Base-by-base conservation (phyloP, 2,888 invertebrate genomes). In the Torymus aiolomorphi region DNA sequence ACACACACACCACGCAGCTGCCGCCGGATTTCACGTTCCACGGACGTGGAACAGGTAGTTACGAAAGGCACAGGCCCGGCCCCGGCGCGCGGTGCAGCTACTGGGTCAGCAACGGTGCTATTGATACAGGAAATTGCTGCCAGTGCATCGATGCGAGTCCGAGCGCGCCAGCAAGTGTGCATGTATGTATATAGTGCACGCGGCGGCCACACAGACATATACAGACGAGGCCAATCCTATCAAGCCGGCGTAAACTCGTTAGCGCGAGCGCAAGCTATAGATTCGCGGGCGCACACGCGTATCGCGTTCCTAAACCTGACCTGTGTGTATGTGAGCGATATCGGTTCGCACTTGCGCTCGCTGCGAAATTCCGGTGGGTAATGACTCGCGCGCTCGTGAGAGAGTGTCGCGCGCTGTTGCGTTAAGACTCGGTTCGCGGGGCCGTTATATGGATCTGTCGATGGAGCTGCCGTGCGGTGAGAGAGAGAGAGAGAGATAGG, bases 71-170 rank as follows among this genome's bases (percentile, higher is more conserved):
- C 42, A 42, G 51, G 49, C 20, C 42, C 13, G 42, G 62, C 13
- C 62, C 4, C 24, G 4, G 14, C 24, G 4, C 24, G 4, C 18
- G 10, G 11, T 13, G 10, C 61, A 18, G 18, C 63, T 49, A 65
- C 70, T 77, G 49, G 76, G 76, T 76, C 80, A 71, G 63, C 66
- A 62, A 52, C 71, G 63, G 81, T 61, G 76, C 20, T 75, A 82
- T 82, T 82, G 82, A 82, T 80, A 82, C 80, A 80, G 82, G 80
- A 82, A 82, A 82, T 80, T 82, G 74, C 66, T 61, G 78, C 63
- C 51, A 62, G 70, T 74, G 66, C 79, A 76, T 79, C 79, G 70
- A 79, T 79, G 79, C 76, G 76, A 76, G 79, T 54, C 79, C 63
- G 49, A 59, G 12, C 11, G 12, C 24, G 13, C 51, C 24, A 51